Evolutionary conservation across 2,888 invertebrate species (phyloP).

Genomic region (Tetranychus piercei): DNA sequence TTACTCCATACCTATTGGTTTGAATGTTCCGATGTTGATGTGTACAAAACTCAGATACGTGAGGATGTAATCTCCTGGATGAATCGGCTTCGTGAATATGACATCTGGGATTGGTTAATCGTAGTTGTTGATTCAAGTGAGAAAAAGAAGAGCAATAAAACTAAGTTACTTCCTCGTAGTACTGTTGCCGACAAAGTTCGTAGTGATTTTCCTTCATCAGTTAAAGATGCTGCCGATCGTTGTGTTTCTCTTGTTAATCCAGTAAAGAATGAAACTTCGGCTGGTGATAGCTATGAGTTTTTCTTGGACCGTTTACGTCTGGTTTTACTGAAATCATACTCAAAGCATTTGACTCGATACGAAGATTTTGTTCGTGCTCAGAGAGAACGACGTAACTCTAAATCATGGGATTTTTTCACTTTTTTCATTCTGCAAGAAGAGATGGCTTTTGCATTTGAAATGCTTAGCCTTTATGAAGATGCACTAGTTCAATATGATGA

Average conservation of each 20-base stretch:
- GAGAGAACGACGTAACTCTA: slow-evolving; percentile 69
- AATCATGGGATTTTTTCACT: slow-evolving; percentile 79
- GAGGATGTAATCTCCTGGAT: slow-evolving; percentile 80
- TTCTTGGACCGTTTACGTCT: slow-evolving; percentile 14
- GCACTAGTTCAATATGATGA: slow-evolving; percentile 92
- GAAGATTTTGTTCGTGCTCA: slow-evolving; percentile 76
- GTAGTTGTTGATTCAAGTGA: slow-evolving; percentile 79
- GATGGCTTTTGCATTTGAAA: slow-evolving; percentile 79
- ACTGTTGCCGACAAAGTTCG: slow-evolving; percentile 86
- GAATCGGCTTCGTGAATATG: slow-evolving; percentile 51
- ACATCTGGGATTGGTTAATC: slow-evolving; percentile 73
- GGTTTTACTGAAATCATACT: slow-evolving; percentile 57
- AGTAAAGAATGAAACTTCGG: slow-evolving; percentile 65
- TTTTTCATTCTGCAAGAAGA: slow-evolving; percentile 89
- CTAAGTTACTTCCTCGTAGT: slow-evolving; percentile 71
- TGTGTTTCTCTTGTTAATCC: slow-evolving; percentile 81
- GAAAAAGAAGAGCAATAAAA: slow-evolving; percentile 53
- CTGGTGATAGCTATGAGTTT: slow-evolving; percentile 21
- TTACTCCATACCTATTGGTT: slow-evolving; percentile 87
- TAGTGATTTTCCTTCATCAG: slow-evolving; percentile 55
- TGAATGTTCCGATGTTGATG: slow-evolving; percentile 78
- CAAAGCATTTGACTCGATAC: slow-evolving; percentile 51
- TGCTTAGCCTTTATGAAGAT: slow-evolving; percentile 78
- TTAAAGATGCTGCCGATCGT: slow-evolving; percentile 10
- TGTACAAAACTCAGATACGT: slow-evolving; percentile 64